Base-by-base conservation (phyloP, 2,113 vertebrate species). In the Euleptes europaea region DNA sequence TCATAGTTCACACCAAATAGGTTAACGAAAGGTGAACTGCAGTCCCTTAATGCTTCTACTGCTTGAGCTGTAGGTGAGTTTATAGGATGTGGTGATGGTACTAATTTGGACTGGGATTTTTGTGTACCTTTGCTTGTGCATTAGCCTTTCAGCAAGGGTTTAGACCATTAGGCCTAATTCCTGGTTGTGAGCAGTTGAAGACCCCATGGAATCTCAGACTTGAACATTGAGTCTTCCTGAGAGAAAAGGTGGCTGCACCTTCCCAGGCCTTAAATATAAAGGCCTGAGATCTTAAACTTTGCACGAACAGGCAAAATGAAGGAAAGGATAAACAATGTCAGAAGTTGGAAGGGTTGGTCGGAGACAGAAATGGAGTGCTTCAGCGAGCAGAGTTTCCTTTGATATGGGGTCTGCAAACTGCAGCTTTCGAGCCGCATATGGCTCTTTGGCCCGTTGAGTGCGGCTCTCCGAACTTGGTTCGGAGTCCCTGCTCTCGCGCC, bases 1-100 rank as follows among this genome's bases (percentile, higher is more conserved):
- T 12, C 19, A 5, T n/a, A 26, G 65, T 35, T 17, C 0, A 0
- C 26, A 23, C 3, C 47, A 14, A 28, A 28, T 11, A 26, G 69
- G 51, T 28, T 63, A 6, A n/a, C 5, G 4, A 42, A 2, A 0
- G 0, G 70, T 65, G 57, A 73, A 76, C 35, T 0, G 1, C 79
- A 17, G 60, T 21, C 21, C 15, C 33, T 28, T 35, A 26, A 5
- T 84, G 26, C 11, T 75, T 66, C 21, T 44, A 33, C 51, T 0
- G 0, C 26, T 65, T 73, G n/a, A 26, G 33, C 60, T 80, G 67
- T 60, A 23, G 71, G 44, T 75, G 2, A 26, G 33, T 70, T 12
- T 0, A 0, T 67, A 51, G 28, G 28, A 40, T 86, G 38, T 57
- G 57, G 1, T 57, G 57, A 42, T 7, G 11, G 5, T 28, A 26